Evolutionary conservation across 2,888 invertebrate genomes (phyloP), one percentile per base, ranked within the genome.

Genomic region (Ennomos erosarius): DNA sequence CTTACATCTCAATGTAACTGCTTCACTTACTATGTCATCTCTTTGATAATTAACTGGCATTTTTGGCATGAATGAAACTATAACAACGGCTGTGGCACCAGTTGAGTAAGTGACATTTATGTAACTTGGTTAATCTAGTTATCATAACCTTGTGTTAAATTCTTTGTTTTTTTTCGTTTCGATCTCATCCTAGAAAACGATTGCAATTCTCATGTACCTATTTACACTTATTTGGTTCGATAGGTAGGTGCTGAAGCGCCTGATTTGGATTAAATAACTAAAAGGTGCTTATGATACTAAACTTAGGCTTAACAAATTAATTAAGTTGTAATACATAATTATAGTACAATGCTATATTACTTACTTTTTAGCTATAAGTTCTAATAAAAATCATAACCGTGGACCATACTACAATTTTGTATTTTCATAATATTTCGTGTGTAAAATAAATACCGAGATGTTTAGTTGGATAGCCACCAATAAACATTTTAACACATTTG

Each of bases 1-100:
- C 42, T 46, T 6, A 76, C 76, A 77, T 74, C 76, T 62, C 65
- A 65, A 64, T 67, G 67, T 60, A 62, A 64, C 47, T 39, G 36
- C 45, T 55, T 58, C 43, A 49, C 59, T 44, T 57, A 64, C 62
- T 51, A 65, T 59, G 64, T 56, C 67, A 63, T 67, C 67, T 51
- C 59, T 52, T 51, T 55, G 50, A 59, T 47, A 47, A 58, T 55
- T 62, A 62, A 53, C 36, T 47, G 49, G 49, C 54, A 37, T 38
- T 39, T 55, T 55, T 57, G 26, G 46, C 13, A 60, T 60, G 46
- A 60, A 55, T 59, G 52, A 50, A 45, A 58, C 37, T 37, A 39
- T 49, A 34, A 34, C 39, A 45, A n/a, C 44, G 33, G 37, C 40
- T 50, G 42, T 10, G 49, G 43, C 56, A 38, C 36, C 37, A 38